Evolutionary conservation across 2,888 invertebrate species (phyloP).

Genomic region (Lasioglossum zephyrum): DNA sequence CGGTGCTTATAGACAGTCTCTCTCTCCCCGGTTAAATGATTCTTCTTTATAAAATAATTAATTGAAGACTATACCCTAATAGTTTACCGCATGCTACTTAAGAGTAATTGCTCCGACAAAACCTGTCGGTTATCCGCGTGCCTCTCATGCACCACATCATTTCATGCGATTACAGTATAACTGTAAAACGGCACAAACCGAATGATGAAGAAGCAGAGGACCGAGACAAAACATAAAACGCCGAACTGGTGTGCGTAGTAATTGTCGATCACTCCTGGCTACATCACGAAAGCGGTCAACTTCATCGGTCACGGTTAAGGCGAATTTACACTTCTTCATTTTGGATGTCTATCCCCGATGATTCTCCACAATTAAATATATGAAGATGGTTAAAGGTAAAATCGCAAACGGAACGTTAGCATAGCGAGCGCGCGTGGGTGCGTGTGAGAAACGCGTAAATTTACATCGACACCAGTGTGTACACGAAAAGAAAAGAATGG

Average conservation of each 20-base stretch:
- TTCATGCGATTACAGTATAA: conserved; percentile 11
- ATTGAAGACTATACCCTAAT: neutral
- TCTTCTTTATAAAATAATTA: neutral
- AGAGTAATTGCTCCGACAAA: conserved; percentile 17
- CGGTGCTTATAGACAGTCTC: neutral
- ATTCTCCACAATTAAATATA: neutral
- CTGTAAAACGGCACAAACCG: neutral
- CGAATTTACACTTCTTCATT: neutral
- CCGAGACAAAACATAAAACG: neutral
- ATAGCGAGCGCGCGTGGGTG: conserved; percentile 30
- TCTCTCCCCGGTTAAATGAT: neutral
- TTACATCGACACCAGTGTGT: conserved; percentile 49
- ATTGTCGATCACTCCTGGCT: neutral
- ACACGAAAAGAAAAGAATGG: neutral
- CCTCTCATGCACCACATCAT: neutral
- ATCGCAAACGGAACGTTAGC: conserved; percentile 22
- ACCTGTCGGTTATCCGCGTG: neutral
- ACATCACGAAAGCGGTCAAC: neutral
- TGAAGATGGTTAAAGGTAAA: neutral
- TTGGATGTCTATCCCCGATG: neutral
- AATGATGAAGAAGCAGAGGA: neutral
- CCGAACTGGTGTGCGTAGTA: neutral
- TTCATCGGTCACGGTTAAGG: neutral
- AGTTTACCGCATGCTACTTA: neutral
- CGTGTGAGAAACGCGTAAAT: conserved; percentile 53